A percentile compares a stretch with the other conserved stretches of the same genome.
These are phyloP conservation scores for Pontoporia blainvillei DNA, from an alignment of 2,113 vertebrate genomes.

Conservation along the genomic window DNA sequence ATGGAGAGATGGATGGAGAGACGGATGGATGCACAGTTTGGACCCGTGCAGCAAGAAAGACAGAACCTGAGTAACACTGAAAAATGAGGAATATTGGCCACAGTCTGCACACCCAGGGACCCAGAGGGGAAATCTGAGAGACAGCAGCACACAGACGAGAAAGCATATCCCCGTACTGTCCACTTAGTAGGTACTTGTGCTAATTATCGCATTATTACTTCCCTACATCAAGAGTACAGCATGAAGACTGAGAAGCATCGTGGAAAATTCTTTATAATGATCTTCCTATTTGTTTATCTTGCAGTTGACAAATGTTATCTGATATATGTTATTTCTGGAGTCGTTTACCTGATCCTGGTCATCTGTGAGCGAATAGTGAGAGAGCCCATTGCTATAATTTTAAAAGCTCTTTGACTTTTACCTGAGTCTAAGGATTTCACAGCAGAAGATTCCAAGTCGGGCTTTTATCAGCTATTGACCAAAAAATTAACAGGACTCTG, in stretches of 20 bases:
- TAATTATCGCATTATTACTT: background rate
- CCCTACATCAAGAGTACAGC: background rate
- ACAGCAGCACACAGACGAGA: background rate
- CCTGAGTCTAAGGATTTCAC: conserved; percentile 28
- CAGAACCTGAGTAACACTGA: background rate
- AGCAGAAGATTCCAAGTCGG: background rate
- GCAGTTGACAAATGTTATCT: background rate
- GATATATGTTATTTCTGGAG: background rate
- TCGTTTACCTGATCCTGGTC: background rate
- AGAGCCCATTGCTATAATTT: background rate
- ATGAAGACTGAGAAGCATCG: background rate
- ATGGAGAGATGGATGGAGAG: background rate
- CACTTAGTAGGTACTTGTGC: background rate
- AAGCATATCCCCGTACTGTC: background rate
- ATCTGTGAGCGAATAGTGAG: background rate
- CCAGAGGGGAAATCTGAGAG: background rate
- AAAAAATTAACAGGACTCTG: conserved; percentile 13
- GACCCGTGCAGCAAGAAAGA: background rate
- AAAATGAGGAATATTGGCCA: background rate
- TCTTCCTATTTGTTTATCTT: background rate
- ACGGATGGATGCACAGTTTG: background rate
- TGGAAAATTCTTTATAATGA: background rate
- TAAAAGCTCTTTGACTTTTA: background rate
- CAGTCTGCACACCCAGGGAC: background rate
- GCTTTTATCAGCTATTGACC: background rate